Evolutionary conservation across 2,113 vertebrate genomes (phyloP).

Genomic region (Oncorhynchus keta): DNA sequence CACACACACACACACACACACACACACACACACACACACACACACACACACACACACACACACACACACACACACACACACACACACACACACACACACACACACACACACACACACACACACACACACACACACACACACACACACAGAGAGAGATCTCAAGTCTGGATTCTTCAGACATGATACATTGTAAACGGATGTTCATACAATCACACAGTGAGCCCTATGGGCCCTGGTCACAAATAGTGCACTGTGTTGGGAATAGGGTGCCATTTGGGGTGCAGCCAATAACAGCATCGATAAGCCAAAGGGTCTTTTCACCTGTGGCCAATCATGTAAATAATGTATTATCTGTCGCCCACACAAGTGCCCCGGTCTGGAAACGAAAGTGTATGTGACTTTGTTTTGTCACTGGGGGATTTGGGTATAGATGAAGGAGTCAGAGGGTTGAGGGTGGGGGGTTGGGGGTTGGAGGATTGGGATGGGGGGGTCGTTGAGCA

Average conservation of each 20-base stretch:
- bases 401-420: not conserved
- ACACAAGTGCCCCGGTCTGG: not conserved
- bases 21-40: too few relatives aligned
- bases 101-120: too few relatives aligned
- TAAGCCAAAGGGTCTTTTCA: not conserved
- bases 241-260: too few relatives aligned
- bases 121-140: too few relatives aligned
- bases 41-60: too few relatives aligned
- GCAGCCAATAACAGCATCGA: not conserved
- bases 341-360: not conserved
- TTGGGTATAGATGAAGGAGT: not conserved
- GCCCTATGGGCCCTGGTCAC: too few relatives aligned
- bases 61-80: too few relatives aligned
- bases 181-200: too few relatives aligned
- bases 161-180: not conserved
- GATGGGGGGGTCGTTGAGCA: not conserved
- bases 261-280: too few relatives aligned
- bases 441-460: not conserved
- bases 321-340: conserved; percentile 8
- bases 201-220: not conserved
- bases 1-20: too few relatives aligned
- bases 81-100: too few relatives aligned
- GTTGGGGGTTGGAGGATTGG: not conserved
- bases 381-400: not conserved
- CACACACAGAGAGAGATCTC: not conserved